A percentile compares a stretch with the other conserved stretches of the same genome.
These are phyloP conservation scores for Loripinus fragilis DNA, from an alignment of 2,888 invertebrate species.

Conservation along the genomic window DNA sequence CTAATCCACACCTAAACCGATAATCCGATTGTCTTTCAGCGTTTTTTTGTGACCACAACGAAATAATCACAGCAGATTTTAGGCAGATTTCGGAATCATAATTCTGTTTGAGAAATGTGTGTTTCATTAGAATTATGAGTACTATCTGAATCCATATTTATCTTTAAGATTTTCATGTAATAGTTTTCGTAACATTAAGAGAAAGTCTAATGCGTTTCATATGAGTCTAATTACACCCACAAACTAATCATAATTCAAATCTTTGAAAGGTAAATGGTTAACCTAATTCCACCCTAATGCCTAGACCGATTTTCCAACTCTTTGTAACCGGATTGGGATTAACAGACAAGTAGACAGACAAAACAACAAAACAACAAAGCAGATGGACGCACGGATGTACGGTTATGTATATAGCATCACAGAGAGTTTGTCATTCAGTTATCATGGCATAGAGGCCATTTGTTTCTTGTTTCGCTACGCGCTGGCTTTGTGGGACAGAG, in stretches of 20 bases:
- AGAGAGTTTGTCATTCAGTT: no score
- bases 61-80: neutral
- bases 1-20: neutral
- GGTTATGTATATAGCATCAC: no score
- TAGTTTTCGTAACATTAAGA: neutral
- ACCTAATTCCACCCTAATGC: neutral
- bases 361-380: no score
- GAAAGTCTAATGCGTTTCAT: constrained; percentile 10
- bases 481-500: no score
- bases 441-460: no score
- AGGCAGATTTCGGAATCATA: neutral
- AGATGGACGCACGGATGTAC: no score
- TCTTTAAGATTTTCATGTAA: neutral
- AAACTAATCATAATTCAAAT: neutral
- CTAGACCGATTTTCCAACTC: neutral
- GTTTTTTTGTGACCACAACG: neutral
- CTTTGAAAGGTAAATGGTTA: neutral
- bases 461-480: no score
- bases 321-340: no score
- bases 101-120: neutral
- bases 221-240: neutral
- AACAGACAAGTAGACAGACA: no score
- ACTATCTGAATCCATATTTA: neutral
- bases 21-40: neutral
- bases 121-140: neutral